Evolutionary conservation across 2,797 vertebrate species (phyloP).

Genomic region (Melanogrammus aeglefinus): DNA sequence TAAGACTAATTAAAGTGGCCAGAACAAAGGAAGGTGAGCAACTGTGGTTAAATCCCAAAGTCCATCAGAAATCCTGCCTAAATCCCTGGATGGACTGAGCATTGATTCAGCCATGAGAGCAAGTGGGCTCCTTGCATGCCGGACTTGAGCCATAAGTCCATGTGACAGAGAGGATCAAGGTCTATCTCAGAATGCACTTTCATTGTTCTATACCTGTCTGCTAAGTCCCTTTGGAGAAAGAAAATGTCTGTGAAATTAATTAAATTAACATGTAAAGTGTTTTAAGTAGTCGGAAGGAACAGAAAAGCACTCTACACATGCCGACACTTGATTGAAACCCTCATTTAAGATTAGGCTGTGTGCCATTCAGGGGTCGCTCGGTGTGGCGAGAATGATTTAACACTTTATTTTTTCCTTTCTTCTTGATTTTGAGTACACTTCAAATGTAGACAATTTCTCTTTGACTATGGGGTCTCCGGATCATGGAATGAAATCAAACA

Average conservation of each 20-base stretch:
- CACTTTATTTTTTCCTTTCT: not conserved
- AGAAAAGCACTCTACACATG: not conserved
- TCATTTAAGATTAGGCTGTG: not conserved
- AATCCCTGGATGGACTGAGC: not conserved
- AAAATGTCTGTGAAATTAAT: not conserved
- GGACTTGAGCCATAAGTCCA: no score
- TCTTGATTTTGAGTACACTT: not conserved
- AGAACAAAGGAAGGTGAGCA: not conserved
- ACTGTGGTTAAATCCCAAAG: not conserved
- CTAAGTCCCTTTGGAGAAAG: not conserved
- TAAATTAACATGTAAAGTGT: not conserved
- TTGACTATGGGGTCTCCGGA: not conserved
- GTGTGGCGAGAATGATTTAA: not conserved
- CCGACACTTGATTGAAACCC: not conserved
- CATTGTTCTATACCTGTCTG: not conserved
- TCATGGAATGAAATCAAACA: constrained; percentile 1
- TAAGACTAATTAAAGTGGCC: not conserved
- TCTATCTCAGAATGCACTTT: no score
- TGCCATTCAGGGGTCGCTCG: no score
- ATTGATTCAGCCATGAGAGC: not conserved
- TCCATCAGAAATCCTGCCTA: not conserved
- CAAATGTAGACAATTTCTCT: not conserved
- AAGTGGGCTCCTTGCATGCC: not conserved
- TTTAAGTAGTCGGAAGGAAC: not conserved
- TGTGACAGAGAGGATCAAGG: no score